These are phyloP conservation scores for Allobates femoralis DNA, from an alignment of 2,797 vertebrate genomes.

Conservation along the genomic window DNA sequence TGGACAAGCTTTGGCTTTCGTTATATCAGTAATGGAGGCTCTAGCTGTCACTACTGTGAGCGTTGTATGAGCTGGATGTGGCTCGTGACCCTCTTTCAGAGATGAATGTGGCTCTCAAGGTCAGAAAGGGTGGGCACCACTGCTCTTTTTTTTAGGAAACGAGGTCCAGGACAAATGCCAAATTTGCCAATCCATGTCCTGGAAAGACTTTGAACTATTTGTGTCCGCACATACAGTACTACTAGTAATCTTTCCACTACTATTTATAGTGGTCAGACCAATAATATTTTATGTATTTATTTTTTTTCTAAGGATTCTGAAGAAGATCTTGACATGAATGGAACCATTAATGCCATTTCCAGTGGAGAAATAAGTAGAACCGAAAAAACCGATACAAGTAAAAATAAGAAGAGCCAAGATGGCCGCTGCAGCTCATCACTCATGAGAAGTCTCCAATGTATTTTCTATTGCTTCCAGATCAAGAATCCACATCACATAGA, in stretches of 20 bases:
- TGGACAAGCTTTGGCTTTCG: too few relatives aligned
- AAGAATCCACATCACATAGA: constrained; percentile 95
- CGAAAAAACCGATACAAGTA: constrained; percentile 72
- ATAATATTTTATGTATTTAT: constrained; percentile 16
- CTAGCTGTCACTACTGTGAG: too few relatives aligned
- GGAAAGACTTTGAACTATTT: too few relatives aligned
- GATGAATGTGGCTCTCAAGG: too few relatives aligned
- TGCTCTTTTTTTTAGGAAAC: too few relatives aligned
- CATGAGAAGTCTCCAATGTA: constrained; percentile 78
- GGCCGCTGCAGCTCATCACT: constrained; percentile 64
- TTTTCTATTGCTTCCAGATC: constrained; percentile 83
- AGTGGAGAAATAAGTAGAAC: constrained; percentile 69
- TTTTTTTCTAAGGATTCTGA: constrained; percentile 63
- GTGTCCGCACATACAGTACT: neutral
- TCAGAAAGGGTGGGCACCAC: too few relatives aligned
- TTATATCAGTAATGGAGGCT: too few relatives aligned
- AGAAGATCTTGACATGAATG: constrained; percentile 83
- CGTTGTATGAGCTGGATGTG: too few relatives aligned
- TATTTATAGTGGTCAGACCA: neutral
- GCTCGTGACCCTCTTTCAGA: too few relatives aligned
- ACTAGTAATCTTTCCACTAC: neutral
- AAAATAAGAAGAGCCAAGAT: constrained; percentile 70
- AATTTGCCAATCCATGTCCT: too few relatives aligned
- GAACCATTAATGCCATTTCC: constrained; percentile 81
- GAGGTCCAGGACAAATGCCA: too few relatives aligned